Evolutionary conservation across 2,113 vertebrate species (phyloP).

Genomic region (Orientallactaga bullata): DNA sequence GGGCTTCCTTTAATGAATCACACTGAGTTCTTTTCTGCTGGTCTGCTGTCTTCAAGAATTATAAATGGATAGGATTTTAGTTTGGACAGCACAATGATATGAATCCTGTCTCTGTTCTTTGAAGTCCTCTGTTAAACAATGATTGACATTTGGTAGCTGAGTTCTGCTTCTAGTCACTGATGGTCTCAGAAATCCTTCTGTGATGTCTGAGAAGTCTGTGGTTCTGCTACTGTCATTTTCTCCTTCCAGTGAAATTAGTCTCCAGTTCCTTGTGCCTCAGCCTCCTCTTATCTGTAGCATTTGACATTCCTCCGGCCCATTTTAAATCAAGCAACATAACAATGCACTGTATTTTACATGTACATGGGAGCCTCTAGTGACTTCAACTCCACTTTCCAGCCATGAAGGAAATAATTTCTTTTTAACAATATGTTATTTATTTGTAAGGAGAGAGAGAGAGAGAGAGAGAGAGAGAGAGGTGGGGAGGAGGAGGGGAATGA

Average conservation of each 20-base stretch:
- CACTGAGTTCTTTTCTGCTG: background rate
- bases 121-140: conserved; percentile 27
- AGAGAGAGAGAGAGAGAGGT: no score
- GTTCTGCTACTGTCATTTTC: background rate
- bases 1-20: conserved; percentile 56
- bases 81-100: background rate
- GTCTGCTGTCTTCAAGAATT: conserved; percentile 62
- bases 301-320: background rate
- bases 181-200: background rate
- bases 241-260: background rate
- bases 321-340: background rate
- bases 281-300: background rate
- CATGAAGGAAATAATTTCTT: background rate
- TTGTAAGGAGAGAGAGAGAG: no score
- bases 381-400: background rate
- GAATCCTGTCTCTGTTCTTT: background rate
- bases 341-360: background rate
- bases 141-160: background rate
- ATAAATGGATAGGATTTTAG: conserved; percentile 7
- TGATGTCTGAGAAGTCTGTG: background rate
- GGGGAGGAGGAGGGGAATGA: background rate
- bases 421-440: no score
- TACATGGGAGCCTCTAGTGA: background rate
- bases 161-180: background rate
- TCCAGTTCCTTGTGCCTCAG: background rate